A percentile compares a stretch with the other conserved stretches of the same genome.
Evolutionary conservation across 2,888 invertebrate genomes (phyloP).

Genomic region (Autographa pulchrina): DNA sequence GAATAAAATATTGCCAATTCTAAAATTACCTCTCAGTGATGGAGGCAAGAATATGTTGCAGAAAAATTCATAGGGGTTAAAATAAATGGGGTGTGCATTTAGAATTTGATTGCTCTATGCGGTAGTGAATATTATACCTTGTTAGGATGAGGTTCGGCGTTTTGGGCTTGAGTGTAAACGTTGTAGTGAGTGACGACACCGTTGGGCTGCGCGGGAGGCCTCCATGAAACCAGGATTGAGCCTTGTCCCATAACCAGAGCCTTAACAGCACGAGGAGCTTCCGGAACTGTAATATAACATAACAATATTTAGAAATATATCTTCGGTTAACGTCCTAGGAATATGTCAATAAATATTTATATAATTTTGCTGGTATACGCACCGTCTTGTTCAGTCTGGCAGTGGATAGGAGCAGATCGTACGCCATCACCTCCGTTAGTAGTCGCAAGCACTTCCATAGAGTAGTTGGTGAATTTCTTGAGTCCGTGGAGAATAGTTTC

Average conservation of each 20-base stretch:
- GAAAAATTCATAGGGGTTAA: too few species aligned
- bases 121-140: conserved; percentile 85
- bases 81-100: too few species aligned
- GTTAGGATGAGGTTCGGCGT: conserved; percentile 92
- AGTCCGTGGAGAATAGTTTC: conserved; percentile 98
- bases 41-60: too few species aligned
- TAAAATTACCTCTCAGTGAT: too few species aligned
- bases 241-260: conserved; percentile 97
- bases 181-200: conserved; percentile 98
- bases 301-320: not conserved
- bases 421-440: conserved; percentile 99
- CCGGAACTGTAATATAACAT: conserved; percentile 92
- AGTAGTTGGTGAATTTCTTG: conserved; percentile 98
- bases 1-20: too few species aligned
- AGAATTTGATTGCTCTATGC: not conserved
- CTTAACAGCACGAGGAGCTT: conserved; percentile 97
- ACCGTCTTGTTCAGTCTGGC: conserved; percentile 99
- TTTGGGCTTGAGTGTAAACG: conserved; percentile 95
- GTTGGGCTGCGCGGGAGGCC: conserved; percentile 97
- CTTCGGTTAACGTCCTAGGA: not conserved
- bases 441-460: conserved; percentile 98
- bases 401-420: conserved; percentile 95
- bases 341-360: too few species aligned
- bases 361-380: conserved; percentile 55
- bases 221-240: conserved; percentile 98